These are phyloP conservation scores for Alethe castanea DNA, from an alignment of 2,113 vertebrate species.

Conservation along the genomic window DNA sequence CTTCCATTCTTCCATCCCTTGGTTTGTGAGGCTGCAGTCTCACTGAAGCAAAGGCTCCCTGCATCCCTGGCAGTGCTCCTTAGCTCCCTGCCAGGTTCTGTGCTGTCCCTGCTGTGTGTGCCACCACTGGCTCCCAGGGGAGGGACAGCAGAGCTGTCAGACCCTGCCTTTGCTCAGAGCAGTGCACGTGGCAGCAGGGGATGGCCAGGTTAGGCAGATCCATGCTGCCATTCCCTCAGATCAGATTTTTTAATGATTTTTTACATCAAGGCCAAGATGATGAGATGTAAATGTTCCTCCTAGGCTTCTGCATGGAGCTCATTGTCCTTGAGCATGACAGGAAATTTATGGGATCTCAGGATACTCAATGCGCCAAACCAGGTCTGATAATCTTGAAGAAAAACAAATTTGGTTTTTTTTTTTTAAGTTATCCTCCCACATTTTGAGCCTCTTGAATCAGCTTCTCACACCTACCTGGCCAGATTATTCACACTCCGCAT, in stretches of 20 bases:
- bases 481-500: neutral
- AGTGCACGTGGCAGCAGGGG: rapidly evolving
- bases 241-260: neutral
- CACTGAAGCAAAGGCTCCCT: neutral
- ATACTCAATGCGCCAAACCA: neutral
- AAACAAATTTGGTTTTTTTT: neutral
- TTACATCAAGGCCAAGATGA: neutral
- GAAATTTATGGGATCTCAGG: neutral
- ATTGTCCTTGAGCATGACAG: neutral
- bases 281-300: neutral
- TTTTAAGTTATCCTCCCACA: neutral
- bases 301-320: neutral
- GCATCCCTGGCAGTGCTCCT: rapidly evolving
- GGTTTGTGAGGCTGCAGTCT: neutral
- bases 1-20: neutral
- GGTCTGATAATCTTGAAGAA: neutral
- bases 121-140: neutral
- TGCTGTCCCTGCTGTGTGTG: rapidly evolving
- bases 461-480: neutral
- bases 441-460: neutral
- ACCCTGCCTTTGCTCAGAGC: neutral
- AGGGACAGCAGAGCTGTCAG: neutral
- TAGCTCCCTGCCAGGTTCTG: neutral
- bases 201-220: neutral
- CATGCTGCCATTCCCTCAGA: neutral